Evolutionary conservation across 2,888 invertebrate species (phyloP), one percentile per base, ranked within the genome.

Genomic region (Apotomis turbidana): DNA sequence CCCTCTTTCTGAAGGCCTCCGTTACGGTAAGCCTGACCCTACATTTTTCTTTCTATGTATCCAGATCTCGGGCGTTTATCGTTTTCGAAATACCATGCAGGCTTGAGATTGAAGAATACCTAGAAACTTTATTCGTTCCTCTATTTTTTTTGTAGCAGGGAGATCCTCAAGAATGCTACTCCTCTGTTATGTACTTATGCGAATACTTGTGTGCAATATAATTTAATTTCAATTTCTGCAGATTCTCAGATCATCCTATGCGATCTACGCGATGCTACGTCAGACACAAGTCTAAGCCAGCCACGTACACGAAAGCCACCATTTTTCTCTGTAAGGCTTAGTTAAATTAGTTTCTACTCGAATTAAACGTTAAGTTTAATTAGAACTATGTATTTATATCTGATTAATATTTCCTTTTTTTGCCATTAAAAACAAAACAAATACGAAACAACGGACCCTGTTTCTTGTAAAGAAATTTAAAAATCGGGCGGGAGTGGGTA

Each of bases 1-100:
- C 92, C 58, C 89, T 95, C 60, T 94, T 94, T 0, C 86, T 94
- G 15, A 86, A 90, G 69, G 94, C 94, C 10, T 94, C 93, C 78
- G 81, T 93, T 54, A 89, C 89, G 85, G 94, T 94, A 80, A n/a
- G 44, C 41, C 41, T 5, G 2, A 27, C 27, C 27, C 2, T 27
- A 27, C 27, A 27, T 27, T 27, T 27, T 27, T 27, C 27, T 27
- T 27, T 27, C 27, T 27, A 27, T 27, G 27, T 27, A 27, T 27
- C 27, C 27, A 27, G 27, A 27, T 27, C 27, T 27, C 27, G 27
- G 27, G 27, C 27, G 27, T 2, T 27, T 27, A 27, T 1, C 27
- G 27, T 27, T 27, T 27, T 27, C 27, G 2, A 27, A 27, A 27
- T 27, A 27, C 27, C 27, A 27, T 27, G 2, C 27, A 27, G 27